Conservation (phyloP, 2,797 vertebrate species). For the Poeciliopsis gracilis region DNA sequence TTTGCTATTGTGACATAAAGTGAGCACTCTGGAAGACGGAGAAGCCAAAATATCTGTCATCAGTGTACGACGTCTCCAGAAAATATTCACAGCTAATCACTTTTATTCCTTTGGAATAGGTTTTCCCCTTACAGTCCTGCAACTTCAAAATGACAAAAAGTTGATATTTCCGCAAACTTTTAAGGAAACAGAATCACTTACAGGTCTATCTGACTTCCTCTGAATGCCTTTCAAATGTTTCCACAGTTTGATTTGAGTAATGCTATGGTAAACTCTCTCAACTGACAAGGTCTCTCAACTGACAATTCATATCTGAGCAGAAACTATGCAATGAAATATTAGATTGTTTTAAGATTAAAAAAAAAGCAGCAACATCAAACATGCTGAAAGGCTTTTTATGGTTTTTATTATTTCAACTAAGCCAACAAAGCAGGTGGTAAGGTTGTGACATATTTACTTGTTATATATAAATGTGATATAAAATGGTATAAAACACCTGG, state of each 20-base stretch:
- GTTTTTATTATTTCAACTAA: background rate
- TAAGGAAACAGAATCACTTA: background rate
- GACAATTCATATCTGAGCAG: background rate
- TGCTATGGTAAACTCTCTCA: background rate
- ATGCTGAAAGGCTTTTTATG: background rate
- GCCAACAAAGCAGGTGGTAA: background rate
- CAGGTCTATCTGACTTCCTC: background rate
- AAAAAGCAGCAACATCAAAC: background rate
- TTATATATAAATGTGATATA: too few relatives aligned
- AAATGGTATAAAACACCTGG: too few relatives aligned
- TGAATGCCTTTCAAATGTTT: background rate
- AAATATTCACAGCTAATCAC: background rate
- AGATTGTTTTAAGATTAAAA: too few relatives aligned
- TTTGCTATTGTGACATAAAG: background rate
- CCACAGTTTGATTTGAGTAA: background rate
- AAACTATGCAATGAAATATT: background rate
- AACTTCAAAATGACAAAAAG: background rate
- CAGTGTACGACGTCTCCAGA: background rate
- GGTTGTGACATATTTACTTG: too few relatives aligned
- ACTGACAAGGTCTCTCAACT: background rate
- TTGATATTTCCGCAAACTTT: background rate
- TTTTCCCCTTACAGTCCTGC: background rate
- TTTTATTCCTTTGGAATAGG: background rate
- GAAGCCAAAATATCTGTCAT: background rate
- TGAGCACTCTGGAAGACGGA: background rate